Evolutionary conservation across 2,797 vertebrate species (phyloP), one percentile per base, ranked within the genome.

Genomic region (Argyrosomus regius): DNA sequence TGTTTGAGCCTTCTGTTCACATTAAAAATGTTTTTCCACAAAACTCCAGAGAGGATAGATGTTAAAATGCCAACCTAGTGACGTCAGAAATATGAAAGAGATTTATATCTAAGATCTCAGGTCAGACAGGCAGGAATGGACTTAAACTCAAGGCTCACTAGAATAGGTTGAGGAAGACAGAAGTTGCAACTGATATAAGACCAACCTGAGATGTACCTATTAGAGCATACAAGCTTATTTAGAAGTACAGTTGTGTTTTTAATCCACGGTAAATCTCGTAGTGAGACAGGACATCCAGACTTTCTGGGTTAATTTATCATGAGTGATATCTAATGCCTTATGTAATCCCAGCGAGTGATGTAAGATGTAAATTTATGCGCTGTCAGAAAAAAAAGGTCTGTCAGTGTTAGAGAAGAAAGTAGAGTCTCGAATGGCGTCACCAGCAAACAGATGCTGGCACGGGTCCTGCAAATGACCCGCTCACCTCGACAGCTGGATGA

Each of bases 401-500:
- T 54, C 59, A 31, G 72, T 64, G 52, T 71, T 17, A 26, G 63
- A 72, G 48, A 9, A 58, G 39, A 60, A 13, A 16, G 49, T 6
- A 56, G 28, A 56, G 54, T 74, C 43, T 59, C 26, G 1, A 56
- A 41, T 7, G 22, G 56, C 56, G 10, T 68, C 65, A 67, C 43
- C 18, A 57, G 50, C 58, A 22, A 77, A 58, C 84, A 88, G 89
- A 88, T 84, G 80, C n/a, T 45, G 60, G 65, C 28, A 46, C 45
- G 46, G 45, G 46, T 56, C 72, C 58, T 26, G 46, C 58, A 75
- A 56, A 60, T 62, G 72, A 83, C 85, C 82, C 45, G 52, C 69
- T 85, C 82, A 82, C 77, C 71, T 71, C 52, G 75, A 87, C 89
- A 91, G 87, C 83, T 91, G 89, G 76, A 75, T 63, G 45, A 14